Percentiles rank a stretch among this genome's conserved stretches.
These are phyloP conservation scores for Elephantulus edwardii DNA, from an alignment of 2,113 vertebrate species.

Conservation along the genomic window DNA sequence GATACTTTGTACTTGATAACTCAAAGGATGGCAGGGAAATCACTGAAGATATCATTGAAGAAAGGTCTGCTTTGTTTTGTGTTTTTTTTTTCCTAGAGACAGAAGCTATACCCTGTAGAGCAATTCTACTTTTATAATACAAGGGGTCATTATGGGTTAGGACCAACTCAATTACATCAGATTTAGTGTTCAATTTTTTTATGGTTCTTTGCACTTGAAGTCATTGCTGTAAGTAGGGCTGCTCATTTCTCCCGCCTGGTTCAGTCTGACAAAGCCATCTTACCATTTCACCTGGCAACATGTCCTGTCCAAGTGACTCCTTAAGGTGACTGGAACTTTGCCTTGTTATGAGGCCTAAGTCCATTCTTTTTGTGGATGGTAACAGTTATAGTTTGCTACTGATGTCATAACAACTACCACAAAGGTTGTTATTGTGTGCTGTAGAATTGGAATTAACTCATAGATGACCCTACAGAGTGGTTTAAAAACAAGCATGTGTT, in stretches of 20 bases:
- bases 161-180: background rate
- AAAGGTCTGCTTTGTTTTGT: background rate
- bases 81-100: background rate
- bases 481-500: background rate
- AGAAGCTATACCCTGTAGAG: background rate
- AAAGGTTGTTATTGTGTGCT: no score
- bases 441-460: no score
- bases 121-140: background rate
- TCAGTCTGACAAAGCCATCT: background rate
- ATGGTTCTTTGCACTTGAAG: background rate
- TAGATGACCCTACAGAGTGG: no score
- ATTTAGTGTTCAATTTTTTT: background rate
- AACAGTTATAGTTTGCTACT: background rate
- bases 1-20: background rate
- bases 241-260: background rate
- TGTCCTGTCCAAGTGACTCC: background rate
- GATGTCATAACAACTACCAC: background rate
- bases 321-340: background rate
- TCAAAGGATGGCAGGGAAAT: background rate
- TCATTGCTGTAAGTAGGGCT: accelerated
- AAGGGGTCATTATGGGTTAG: background rate
- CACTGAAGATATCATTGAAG: background rate
- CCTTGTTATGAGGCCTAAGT: background rate
- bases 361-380: background rate
- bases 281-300: background rate